Base-by-base conservation (phyloP, 2,888 invertebrate species). In the Diarsia brunnea region DNA sequence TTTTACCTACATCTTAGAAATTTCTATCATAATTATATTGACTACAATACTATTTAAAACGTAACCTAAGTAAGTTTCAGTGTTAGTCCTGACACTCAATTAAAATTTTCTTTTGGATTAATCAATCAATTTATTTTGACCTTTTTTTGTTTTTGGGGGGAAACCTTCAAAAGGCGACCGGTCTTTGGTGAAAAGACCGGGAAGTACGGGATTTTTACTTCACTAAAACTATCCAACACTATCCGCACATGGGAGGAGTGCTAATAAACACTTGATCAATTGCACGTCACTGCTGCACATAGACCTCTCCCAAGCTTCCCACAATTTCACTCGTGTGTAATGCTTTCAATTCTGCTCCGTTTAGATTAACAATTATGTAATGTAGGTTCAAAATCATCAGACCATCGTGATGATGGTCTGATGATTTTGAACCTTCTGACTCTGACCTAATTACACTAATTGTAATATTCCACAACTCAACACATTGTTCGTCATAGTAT, bases 401-500 rank as follows among this genome's bases (percentile, higher is more conserved):
- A 5, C 19, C 19, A 53, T 63, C 8, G 49, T 72, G 61, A 79
- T 27, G 11, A n/a, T n/a, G n/a, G n/a, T n/a, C n/a, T n/a, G n/a
- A n/a, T n/a, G n/a, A n/a, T n/a, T n/a, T n/a, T n/a, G n/a, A n/a
- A n/a, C n/a, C n/a, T n/a, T n/a, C n/a, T n/a, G n/a, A n/a, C n/a
- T 49, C 45, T 79, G 19, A 55, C 53, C 61, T 63, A 79, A 71
- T 71, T 53, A 47, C 27, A 53, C 19, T n/a, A 71, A 47, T 47
- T 71, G n/a, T 53, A 53, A 53, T n/a, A 31, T 12, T 31, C 21
- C 21, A 31, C 27, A 16, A 77, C 27, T 27, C 38, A 45, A 53
- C 11, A 45, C n/a, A 51, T 45, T 45, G 31, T 51, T 58, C 21
- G 16, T 27, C 11, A 43, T 24, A 45, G 14, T 78, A 16, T 19